These are phyloP conservation scores for Lordiphosa andalusiaca DNA, from an alignment of 2,888 invertebrate species.

Conservation along the genomic window DNA sequence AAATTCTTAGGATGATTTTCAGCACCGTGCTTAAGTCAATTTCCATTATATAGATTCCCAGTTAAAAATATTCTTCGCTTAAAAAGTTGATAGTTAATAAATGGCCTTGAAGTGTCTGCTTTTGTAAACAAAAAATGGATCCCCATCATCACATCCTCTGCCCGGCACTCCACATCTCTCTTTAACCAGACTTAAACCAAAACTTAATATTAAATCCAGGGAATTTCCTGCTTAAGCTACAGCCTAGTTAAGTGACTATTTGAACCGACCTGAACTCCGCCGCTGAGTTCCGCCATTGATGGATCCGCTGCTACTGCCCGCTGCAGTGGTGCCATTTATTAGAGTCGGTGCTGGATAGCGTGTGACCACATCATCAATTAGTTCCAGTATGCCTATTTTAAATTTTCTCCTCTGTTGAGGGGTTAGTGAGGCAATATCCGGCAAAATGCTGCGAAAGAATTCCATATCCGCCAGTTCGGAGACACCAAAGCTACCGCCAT, in stretches of 20 bases:
- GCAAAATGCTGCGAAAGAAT: constrained; percentile 82
- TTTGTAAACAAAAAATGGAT: too few relatives aligned
- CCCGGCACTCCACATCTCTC: too few relatives aligned
- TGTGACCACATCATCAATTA: constrained; percentile 81
- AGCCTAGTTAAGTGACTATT: constrained; percentile 55
- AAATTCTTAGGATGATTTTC: too few relatives aligned
- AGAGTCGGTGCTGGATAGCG: constrained; percentile 70
- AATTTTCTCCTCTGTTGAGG: constrained; percentile 82
- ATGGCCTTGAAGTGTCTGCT: too few relatives aligned
- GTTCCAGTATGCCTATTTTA: constrained; percentile 81
- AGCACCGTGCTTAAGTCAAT: too few relatives aligned
- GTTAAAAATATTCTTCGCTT: too few relatives aligned
- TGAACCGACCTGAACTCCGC: constrained; percentile 54
- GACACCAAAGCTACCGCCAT: constrained; percentile 48
- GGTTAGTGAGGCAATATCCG: constrained; percentile 81
- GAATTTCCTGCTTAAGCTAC: too few relatives aligned
- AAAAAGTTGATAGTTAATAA: too few relatives aligned
- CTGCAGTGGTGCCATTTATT: constrained; percentile 30
- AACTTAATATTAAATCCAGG: too few relatives aligned
- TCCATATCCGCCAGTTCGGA: constrained; percentile 78
- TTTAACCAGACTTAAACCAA: too few relatives aligned
- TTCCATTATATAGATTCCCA: too few relatives aligned
- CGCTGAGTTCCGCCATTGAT: constrained; percentile 33
- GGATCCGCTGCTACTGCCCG: constrained; percentile 19
- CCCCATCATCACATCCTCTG: too few relatives aligned